These are phyloP conservation scores for Drosophila serrata DNA, from an alignment of 1,140 invertebrate genomes.

Conservation along the genomic window DNA sequence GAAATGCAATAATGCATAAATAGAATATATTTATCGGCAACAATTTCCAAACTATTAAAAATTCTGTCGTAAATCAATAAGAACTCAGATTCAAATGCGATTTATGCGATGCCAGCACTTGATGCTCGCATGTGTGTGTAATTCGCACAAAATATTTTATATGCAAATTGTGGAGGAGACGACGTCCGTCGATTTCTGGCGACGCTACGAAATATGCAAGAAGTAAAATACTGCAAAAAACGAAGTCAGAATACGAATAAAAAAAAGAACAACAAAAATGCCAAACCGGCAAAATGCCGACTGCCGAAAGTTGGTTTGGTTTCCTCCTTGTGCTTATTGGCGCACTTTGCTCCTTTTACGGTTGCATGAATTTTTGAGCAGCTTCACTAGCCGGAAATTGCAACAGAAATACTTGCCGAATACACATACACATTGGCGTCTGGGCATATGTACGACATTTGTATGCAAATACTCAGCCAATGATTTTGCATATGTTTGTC, in stretches of 20 bases:
- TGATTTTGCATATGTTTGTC: conserved; percentile 62
- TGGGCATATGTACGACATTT: conserved; percentile 67
- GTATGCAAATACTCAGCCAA: conserved; percentile 68
- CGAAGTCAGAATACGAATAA: background rate
- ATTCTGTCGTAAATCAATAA: conserved; percentile 49
- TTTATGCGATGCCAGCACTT: conserved; percentile 52
- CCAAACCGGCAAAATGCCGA: conserved; percentile 35
- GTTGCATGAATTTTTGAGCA: conserved; percentile 75
- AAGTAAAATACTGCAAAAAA: conserved; percentile 30
- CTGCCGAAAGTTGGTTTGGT: conserved; percentile 20
- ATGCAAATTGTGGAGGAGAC: conserved; percentile 36
- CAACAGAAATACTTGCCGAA: conserved; percentile 65
- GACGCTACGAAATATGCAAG: conserved; percentile 30
- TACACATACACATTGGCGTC: conserved; percentile 2
- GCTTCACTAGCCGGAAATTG: conserved; percentile 74
- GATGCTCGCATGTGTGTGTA: conserved; percentile 45
- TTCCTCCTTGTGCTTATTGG: conserved; percentile 57
- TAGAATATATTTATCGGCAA: conserved; percentile 45
- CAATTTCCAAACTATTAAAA: conserved; percentile 50
- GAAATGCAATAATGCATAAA: conserved; percentile 56
- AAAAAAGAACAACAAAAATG: conserved; percentile 27
- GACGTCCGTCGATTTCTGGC: conserved; percentile 47
- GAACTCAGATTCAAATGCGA: conserved; percentile 34
- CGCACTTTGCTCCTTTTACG: conserved; percentile 74
- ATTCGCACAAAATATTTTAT: conserved; percentile 55